Evolutionary conservation across 1,140 invertebrate species (phyloP).

Genomic region (Saxidomus purpurata): DNA sequence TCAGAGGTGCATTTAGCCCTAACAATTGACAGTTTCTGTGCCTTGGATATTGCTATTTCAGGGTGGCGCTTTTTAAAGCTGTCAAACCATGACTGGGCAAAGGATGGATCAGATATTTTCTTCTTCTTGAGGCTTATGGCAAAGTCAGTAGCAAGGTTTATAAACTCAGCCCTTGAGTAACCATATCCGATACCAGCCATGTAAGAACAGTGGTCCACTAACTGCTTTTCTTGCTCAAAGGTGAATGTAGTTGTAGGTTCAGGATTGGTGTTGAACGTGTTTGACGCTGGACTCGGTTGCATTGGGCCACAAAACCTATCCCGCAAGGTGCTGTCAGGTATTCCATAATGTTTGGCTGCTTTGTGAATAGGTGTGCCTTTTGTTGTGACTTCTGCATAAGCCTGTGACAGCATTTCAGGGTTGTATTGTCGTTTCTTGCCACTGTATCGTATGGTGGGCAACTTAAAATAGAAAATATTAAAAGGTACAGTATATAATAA

Average conservation of each 20-base stretch:
- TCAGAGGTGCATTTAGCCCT: background rate
- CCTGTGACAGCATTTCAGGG: background rate
- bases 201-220: background rate
- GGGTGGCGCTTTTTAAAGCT: background rate
- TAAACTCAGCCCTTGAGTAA: background rate
- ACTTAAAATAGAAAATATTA: background rate
- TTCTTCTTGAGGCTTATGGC: slow-evolving; percentile 11
- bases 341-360: background rate
- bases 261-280: background rate
- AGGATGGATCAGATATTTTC: background rate
- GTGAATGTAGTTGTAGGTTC: background rate
- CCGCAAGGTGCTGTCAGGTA: background rate
- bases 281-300: background rate
- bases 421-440: background rate
- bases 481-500: background rate
- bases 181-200: background rate
- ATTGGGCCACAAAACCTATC: background rate
- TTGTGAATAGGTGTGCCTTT: background rate
- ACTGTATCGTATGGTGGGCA: background rate
- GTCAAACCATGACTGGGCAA: background rate
- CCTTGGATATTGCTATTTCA: slow-evolving; percentile 92
- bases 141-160: slow-evolving; percentile 1
- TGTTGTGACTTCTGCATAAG: background rate
- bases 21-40: slow-evolving; percentile 90
- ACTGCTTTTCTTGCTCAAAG: background rate